Evolutionary conservation across 2,888 invertebrate species (phyloP), one percentile per base, ranked within the genome.

Genomic region (Oscheius sp.): DNA sequence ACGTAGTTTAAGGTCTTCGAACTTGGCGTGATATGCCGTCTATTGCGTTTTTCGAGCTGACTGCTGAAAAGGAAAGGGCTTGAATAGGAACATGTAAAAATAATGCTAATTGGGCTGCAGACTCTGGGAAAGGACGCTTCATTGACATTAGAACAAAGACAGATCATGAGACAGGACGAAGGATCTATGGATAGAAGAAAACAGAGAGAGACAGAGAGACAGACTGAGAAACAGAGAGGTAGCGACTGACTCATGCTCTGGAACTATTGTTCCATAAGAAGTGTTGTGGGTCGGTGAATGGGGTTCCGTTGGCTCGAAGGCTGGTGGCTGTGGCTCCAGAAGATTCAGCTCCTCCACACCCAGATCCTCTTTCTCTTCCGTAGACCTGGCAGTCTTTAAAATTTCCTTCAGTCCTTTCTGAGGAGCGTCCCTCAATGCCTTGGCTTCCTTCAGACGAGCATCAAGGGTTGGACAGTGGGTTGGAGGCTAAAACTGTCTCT

Each of bases 381-480:
- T 9, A 11, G 68, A 68, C 35, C 55, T 68, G 35, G 53, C 35
- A n/a, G 37, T 50, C 9, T 66, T 68, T 32, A 74, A 57, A 55
- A 75, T 70, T 13, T 58, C 75, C 50, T 33, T 73, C n/a, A 68
- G 70, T 60, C 73, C 63, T 47, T 74, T 73, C 47, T 70, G 71
- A 55, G 75, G 77, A 50, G 75, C 76, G n/a, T 76, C 75, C 2
- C 74, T 65, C 57, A 60, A 72, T 63, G 58, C 74, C 70, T 50
- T 74, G 71, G 74, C 72, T 9, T 35, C 53, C 48, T 59, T 66
- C 13, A 82, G 77, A 32, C 81, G 59, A 37, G 85, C 83, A 48
- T 84, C 85, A 0, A 85, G 63, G 5, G 73, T 76, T 29, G 85
- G 84, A 72, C 85, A 85, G 1, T 82, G 68, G 42, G 68, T 73